These are phyloP conservation scores for Xiphophorus birchmanni DNA, from an alignment of 2,797 vertebrate genomes.

Conservation along the genomic window DNA sequence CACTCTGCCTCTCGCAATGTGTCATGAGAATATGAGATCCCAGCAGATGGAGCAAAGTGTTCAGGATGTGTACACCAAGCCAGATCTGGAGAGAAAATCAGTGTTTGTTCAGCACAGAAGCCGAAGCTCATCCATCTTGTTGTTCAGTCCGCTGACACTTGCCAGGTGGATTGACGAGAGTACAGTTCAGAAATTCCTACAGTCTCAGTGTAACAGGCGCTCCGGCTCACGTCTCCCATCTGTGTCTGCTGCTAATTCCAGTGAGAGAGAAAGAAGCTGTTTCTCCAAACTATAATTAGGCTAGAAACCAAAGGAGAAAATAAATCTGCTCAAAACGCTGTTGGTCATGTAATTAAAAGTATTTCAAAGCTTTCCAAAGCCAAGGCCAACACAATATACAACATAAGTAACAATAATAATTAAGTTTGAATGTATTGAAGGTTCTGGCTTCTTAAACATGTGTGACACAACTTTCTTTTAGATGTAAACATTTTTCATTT, in stretches of 20 bases:
- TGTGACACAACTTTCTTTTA: not conserved
- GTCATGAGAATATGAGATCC: constrained; percentile 1
- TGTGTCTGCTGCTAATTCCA: not conserved
- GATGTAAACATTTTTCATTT: not conserved
- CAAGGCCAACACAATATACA: not conserved
- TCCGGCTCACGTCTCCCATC: not conserved
- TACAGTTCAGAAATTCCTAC: not conserved
- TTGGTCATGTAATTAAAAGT: not conserved
- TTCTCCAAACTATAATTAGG: not conserved
- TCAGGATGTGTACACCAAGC: not conserved
- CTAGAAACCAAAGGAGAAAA: constrained; percentile 22
- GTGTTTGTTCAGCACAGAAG: not conserved
- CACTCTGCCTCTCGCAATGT: not conserved
- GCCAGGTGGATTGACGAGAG: not conserved
- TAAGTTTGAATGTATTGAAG: not conserved
- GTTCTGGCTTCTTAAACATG: not conserved
- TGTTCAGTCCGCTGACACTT: not conserved
- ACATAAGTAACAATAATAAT: not conserved
- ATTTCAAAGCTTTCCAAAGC: not conserved
- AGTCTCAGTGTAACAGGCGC: not conserved
- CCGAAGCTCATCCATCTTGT: not conserved
- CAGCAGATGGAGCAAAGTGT: not conserved
- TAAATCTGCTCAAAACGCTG: not conserved
- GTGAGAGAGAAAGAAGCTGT: not conserved
- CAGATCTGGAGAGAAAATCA: not conserved